Evolutionary conservation across 2,113 vertebrate genomes (phyloP).

Genomic region (Sus scrofa): T2T-Sscrofa CM000814.6:125100001-125100500

Average conservation of each 20-base stretch:
- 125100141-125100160: constrained; percentile 97
- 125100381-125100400: constrained; percentile 25
- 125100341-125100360: background rate
- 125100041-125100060: background rate
- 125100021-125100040: background rate
- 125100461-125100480: too few relatives aligned
- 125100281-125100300: background rate
- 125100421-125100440: too few relatives aligned
- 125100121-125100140: constrained; percentile 93
- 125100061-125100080: background rate
- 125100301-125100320: background rate
- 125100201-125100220: constrained; percentile 96
- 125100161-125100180: constrained; percentile 96
- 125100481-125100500: too few relatives aligned
- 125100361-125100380: constrained; percentile 7
- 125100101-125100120: background rate
- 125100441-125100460: too few relatives aligned
- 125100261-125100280: constrained; percentile 20
- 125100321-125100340: background rate
- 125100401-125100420: background rate
- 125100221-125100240: constrained; percentile 94
- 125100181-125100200: constrained; percentile 95
- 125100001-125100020: background rate
- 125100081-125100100: background rate
- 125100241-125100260: constrained; percentile 91